phyloP scores from a whole-genome alignment of 2,888 invertebrate genomes.

The Agelastica alni region DNA sequence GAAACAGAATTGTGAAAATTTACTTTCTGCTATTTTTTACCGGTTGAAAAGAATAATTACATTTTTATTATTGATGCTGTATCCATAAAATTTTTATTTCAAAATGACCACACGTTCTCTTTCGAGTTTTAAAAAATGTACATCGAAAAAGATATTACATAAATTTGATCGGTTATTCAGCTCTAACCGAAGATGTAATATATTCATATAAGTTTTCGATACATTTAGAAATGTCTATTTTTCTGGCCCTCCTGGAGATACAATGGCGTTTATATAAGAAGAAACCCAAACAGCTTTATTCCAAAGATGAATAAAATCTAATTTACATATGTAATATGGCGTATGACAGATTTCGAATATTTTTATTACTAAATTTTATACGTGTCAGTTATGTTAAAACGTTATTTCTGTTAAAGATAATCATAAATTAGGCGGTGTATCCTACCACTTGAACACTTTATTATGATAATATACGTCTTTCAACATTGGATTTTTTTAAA shows the following conservation, averaged over 20 bases:
- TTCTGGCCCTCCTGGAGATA: constrained; percentile 14
- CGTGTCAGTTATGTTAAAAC: constrained; percentile 18
- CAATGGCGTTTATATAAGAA: constrained; percentile 13
- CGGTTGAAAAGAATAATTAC: too few relatives aligned
- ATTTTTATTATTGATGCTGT: too few relatives aligned
- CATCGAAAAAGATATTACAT: neutral
- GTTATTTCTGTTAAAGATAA: neutral
- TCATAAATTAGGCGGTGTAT: neutral
- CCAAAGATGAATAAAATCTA: constrained; percentile 15
- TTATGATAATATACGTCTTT: too few relatives aligned
- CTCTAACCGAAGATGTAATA: constrained; percentile 3
- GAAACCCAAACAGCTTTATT: constrained; percentile 23
- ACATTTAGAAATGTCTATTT: constrained; percentile 17
- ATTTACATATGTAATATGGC: constrained; percentile 26
- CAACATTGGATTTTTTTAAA: too few relatives aligned
- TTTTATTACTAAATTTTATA: constrained; percentile 21
- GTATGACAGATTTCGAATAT: constrained; percentile 12
- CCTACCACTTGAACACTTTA: neutral
- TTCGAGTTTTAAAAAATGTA: neutral
- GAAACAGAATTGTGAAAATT: too few relatives aligned
- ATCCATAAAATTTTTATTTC: too few relatives aligned
- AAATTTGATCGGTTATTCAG: neutral
- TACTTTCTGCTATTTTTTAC: too few relatives aligned
- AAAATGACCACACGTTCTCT: neutral
- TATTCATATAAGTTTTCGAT: constrained; percentile 18